Conservation (phyloP, 2,113 vertebrate genomes). For the Corythaeola cristata region DNA sequence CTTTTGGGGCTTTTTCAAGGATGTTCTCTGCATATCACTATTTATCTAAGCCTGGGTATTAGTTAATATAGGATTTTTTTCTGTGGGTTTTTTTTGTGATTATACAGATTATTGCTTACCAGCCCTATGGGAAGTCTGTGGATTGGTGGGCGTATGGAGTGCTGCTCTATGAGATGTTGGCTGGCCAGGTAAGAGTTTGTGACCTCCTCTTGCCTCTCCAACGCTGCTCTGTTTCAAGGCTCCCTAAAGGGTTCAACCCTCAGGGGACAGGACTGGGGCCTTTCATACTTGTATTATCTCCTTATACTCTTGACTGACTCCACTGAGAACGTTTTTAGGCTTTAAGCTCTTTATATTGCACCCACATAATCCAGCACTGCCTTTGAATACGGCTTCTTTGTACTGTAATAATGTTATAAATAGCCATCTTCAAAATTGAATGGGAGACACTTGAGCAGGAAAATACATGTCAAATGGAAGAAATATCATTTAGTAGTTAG, state of each 20-base stretch:
- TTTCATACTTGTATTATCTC: not conserved
- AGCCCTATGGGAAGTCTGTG: conserved; percentile 94
- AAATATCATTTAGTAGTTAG: conserved; percentile 5
- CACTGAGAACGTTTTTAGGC: not conserved
- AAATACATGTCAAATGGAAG: conserved; percentile 24
- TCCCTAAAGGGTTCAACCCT: not conserved
- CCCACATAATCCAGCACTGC: conserved; percentile 11
- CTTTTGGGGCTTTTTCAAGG: not conserved
- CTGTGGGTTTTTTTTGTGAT: not conserved
- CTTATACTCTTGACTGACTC: conserved; percentile 1
- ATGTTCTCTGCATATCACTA: not conserved
- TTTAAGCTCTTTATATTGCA: conserved; percentile 37
- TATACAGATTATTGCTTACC: conserved; percentile 94
- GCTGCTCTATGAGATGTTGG: conserved; percentile 96
- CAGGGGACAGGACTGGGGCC: not conserved
- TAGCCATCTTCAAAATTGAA: conserved; percentile 18
- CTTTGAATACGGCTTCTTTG: conserved; percentile 23
- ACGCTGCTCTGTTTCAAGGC: not conserved
- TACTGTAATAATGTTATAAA: conserved; percentile 49
- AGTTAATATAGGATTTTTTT: not conserved
- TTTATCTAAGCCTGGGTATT: not conserved
- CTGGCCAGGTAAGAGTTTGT: conserved; percentile 89
- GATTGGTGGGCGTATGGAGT: conserved; percentile 99
- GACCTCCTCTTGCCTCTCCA: not conserved
- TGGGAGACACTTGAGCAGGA: conserved; percentile 20